Conservation (phyloP, 2,797 vertebrate species). For the Sarcoramphus papa region DNA sequence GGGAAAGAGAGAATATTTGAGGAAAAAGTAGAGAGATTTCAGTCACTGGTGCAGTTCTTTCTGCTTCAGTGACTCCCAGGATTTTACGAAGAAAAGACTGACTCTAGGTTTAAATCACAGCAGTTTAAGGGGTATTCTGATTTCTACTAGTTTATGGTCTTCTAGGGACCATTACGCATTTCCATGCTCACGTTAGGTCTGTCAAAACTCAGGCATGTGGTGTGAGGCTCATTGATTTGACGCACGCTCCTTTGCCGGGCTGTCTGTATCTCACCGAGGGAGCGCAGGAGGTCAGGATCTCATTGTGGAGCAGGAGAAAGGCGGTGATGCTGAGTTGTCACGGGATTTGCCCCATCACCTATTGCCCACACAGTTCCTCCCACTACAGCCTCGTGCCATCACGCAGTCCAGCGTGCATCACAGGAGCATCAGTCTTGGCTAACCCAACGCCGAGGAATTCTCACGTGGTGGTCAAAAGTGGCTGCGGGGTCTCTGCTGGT, state of each 20-base stretch:
- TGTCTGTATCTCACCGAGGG: not conserved
- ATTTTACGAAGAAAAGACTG: not conserved
- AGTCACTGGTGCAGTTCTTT: not conserved
- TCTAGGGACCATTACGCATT: not conserved
- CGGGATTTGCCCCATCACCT: not conserved
- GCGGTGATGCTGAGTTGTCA: not conserved
- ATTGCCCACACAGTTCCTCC: not conserved
- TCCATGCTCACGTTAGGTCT: not conserved
- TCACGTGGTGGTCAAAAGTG: not conserved
- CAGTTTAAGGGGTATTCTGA: not conserved
- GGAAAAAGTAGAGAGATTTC: not conserved
- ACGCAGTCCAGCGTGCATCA: not conserved
- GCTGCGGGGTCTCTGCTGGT: not conserved
- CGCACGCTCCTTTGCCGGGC: not conserved
- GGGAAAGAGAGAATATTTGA: not conserved
- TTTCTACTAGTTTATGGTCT: not conserved
- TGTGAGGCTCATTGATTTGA: not conserved
- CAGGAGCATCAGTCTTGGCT: not conserved
- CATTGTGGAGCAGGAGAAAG: not conserved
- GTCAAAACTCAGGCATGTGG: not conserved
- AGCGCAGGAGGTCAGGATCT: not conserved
- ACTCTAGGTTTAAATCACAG: not conserved
- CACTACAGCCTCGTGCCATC: not conserved
- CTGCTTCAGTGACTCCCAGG: not conserved
- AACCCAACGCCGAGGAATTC: fast-evolving